phyloP scores from a whole-genome alignment of 2,888 invertebrate species.

The Drosophila ustulata region DNA sequence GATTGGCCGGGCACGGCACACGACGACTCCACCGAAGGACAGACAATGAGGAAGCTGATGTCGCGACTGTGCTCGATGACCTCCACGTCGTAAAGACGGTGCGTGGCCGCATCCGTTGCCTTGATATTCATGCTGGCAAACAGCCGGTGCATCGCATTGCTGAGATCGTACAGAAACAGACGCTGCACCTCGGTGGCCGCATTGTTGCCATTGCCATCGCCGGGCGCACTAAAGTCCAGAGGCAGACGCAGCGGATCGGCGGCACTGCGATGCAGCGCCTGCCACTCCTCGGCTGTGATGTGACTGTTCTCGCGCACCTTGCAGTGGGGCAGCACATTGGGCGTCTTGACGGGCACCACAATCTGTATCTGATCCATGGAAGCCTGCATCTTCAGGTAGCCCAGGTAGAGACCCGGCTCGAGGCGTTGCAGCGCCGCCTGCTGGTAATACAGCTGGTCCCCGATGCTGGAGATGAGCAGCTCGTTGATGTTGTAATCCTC shows the following conservation, averaged over 20 bases:
- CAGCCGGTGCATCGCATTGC: slow-evolving; percentile 90
- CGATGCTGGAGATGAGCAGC: slow-evolving; percentile 93
- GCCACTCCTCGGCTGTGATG: slow-evolving; percentile 98
- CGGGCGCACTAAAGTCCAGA: slow-evolving; percentile 79
- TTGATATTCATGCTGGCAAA: slow-evolving; percentile 93
- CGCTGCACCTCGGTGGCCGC: slow-evolving; percentile 91
- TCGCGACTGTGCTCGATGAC: slow-evolving; percentile 96
- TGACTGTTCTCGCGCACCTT: slow-evolving; percentile 97
- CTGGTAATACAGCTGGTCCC: slow-evolving; percentile 90
- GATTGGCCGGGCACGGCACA: slow-evolving; percentile 95
- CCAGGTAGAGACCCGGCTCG: slow-evolving; percentile 95
- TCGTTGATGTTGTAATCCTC: slow-evolving; percentile 92
- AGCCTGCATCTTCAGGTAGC: slow-evolving; percentile 98
- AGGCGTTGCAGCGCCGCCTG: slow-evolving; percentile 92
- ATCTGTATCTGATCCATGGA: slow-evolving; percentile 97
- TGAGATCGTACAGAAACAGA: slow-evolving; percentile 91
- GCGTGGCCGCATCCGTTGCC: slow-evolving; percentile 89
- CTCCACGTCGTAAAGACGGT: slow-evolving; percentile 96
- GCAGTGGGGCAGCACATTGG: slow-evolving; percentile 97
- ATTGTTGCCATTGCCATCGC: slow-evolving; percentile 78
- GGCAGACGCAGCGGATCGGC: slow-evolving; percentile 66
- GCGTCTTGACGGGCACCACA: slow-evolving; percentile 95
- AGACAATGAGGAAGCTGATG: slow-evolving; percentile 95
- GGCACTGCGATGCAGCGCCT: slow-evolving; percentile 89
- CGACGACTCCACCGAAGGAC: slow-evolving; percentile 96